Conservation (phyloP, 2,888 invertebrate genomes). For the Drosophila mimica region DNA sequence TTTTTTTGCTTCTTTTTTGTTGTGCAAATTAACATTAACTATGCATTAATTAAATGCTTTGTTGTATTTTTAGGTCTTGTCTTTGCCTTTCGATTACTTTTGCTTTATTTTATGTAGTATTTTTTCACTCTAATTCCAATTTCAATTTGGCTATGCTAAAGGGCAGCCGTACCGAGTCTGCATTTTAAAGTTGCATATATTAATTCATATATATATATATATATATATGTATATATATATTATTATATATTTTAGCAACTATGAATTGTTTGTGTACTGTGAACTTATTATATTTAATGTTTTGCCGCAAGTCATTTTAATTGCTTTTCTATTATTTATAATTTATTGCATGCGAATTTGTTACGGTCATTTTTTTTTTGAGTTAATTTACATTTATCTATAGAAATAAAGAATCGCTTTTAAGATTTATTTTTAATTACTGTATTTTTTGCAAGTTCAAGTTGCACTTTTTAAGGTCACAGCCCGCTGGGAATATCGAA, state of each 20-base stretch:
- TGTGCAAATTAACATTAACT: constrained; percentile 56
- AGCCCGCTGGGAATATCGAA: constrained; percentile 2
- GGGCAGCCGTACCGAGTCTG: constrained; percentile 19
- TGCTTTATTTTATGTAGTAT: constrained; percentile 17
- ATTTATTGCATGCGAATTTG: constrained; percentile 37
- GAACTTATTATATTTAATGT: constrained; percentile 37
- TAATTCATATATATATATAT: constrained; percentile 15
- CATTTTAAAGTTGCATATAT: constrained; percentile 36
- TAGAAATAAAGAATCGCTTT: constrained; percentile 14
- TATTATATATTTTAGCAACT: background rate
- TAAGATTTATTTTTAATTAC: constrained; percentile 11
- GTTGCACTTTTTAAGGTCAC: constrained; percentile 33
- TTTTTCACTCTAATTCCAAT: constrained; percentile 7
- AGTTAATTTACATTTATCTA: constrained; percentile 22
- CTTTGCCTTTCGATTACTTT: constrained; percentile 34
- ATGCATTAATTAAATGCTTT: constrained; percentile 61
- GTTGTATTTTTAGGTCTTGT: constrained; percentile 25
- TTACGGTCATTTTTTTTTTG: constrained; percentile 25
- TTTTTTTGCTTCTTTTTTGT: constrained; percentile 16
- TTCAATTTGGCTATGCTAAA: constrained; percentile 15
- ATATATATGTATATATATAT: background rate
- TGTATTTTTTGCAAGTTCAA: constrained; percentile 37
- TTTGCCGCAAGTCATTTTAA: constrained; percentile 36
- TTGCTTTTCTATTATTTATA: constrained; percentile 25
- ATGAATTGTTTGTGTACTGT: constrained; percentile 15